Percentiles rank a stretch among this genome's conserved stretches.
phyloP scores from a whole-genome alignment of 2,888 invertebrate species.

The Pherbina coryleti region DNA sequence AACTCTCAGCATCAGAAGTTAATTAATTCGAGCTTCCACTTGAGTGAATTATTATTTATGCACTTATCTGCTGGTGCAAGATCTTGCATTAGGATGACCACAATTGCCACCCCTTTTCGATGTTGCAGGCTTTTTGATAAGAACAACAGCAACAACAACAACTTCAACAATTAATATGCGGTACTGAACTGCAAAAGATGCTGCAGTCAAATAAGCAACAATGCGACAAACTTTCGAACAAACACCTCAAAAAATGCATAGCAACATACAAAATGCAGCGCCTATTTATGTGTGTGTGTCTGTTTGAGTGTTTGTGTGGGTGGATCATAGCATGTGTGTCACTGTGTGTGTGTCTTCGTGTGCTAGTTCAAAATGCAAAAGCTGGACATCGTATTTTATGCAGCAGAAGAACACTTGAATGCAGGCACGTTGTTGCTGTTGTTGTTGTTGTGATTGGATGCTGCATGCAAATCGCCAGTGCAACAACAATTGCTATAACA shows the following conservation, averaged over 20 bases:
- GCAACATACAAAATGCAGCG: neutral
- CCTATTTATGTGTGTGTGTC: too few relatives aligned
- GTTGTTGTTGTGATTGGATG: neutral
- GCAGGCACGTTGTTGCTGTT: neutral
- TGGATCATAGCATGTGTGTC: neutral
- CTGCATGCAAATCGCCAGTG: neutral
- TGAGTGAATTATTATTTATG: slow-evolving; percentile 17
- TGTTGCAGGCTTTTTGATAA: too few relatives aligned
- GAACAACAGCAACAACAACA: too few relatives aligned
- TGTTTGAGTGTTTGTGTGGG: neutral
- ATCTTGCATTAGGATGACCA: too few relatives aligned
- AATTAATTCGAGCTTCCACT: slow-evolving; percentile 28
- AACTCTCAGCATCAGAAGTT: neutral
- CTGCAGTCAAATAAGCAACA: neutral
- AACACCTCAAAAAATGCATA: slow-evolving; percentile 2
- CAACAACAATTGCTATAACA: slow-evolving; percentile 1
- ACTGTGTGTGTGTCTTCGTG: neutral
- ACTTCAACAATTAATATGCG: too few relatives aligned
- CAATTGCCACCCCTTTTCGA: too few relatives aligned
- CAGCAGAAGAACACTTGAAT: neutral
- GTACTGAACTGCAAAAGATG: too few relatives aligned
- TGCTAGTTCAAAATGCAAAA: neutral
- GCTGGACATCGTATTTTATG: neutral
- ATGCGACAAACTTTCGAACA: neutral
- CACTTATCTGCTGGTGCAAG: too few relatives aligned